Conservation (phyloP, 1,140 invertebrate genomes). For the Protaetia brevitarsis region DNA sequence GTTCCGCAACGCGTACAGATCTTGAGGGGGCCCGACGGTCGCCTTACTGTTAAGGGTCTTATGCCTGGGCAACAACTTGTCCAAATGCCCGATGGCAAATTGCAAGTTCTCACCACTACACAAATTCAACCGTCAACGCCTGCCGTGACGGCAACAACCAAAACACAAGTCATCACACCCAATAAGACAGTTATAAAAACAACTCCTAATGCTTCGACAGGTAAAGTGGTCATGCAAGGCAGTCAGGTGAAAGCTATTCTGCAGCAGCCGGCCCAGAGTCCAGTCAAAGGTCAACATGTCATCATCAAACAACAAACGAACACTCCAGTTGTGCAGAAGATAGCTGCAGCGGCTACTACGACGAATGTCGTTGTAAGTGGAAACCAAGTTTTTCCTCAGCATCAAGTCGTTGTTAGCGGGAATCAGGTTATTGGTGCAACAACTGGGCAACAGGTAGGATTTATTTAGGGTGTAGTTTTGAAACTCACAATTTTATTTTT, state of each 20-base stretch:
- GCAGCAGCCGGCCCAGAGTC: constrained; percentile 27
- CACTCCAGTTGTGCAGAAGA: constrained; percentile 38
- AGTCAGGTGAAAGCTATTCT: constrained; percentile 37
- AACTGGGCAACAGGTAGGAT: constrained; percentile 40
- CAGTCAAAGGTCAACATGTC: constrained; percentile 32
- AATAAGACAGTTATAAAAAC: constrained; percentile 34
- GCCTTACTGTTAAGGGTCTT: constrained; percentile 86
- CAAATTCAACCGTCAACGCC: constrained; percentile 43
- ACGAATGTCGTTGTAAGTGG: constrained; percentile 36
- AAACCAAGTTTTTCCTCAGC: constrained; percentile 36
- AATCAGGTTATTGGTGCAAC: constrained; percentile 42
- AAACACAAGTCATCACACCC: constrained; percentile 27
- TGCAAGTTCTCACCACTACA: constrained; percentile 76
- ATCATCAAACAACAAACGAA: constrained; percentile 30
- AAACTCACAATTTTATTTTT: constrained; percentile 24
- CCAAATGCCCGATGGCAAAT: constrained; percentile 88
- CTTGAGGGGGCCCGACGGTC: constrained; percentile 83
- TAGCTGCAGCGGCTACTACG: constrained; percentile 24
- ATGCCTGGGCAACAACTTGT: constrained; percentile 91
- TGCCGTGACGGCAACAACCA: constrained; percentile 38
- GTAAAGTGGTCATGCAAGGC: constrained; percentile 41
- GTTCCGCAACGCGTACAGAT: constrained; percentile 84
- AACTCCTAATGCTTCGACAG: constrained; percentile 34
- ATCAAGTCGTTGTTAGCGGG: constrained; percentile 42
- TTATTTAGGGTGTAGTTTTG: background rate